These are phyloP conservation scores for Camponotus fellah DNA, from an alignment of 2,888 invertebrate species.

Conservation along the genomic window DNA sequence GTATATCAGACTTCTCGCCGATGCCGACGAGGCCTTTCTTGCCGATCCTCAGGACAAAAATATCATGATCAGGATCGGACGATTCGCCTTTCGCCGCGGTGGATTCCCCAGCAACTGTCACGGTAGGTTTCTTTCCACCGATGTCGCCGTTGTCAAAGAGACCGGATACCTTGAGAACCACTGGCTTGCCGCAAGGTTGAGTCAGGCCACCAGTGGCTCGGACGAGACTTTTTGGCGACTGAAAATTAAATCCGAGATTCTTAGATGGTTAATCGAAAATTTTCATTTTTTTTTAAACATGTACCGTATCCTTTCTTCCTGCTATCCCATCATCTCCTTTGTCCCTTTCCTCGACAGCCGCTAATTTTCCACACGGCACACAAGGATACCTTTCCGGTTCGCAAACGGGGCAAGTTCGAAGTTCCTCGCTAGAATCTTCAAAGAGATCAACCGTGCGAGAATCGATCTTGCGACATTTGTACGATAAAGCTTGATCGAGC, in stretches of 20 bases:
- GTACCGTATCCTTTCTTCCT: background rate
- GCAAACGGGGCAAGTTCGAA: slow-evolving; percentile 66
- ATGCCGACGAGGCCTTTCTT: slow-evolving; percentile 90
- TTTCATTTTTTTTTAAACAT: background rate
- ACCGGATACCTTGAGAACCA: slow-evolving; percentile 83
- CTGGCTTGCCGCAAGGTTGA: slow-evolving; percentile 77
- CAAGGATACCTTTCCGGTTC: slow-evolving; percentile 65
- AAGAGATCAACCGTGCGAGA: slow-evolving; percentile 65
- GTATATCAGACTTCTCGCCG: slow-evolving; percentile 90
- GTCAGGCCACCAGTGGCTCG: slow-evolving; percentile 49
- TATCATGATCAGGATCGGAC: slow-evolving; percentile 90
- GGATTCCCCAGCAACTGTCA: slow-evolving; percentile 74
- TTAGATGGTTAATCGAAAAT: background rate
- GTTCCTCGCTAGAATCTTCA: slow-evolving; percentile 61
- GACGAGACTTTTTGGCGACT: slow-evolving; percentile 30
- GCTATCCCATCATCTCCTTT: background rate
- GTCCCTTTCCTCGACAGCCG: background rate
- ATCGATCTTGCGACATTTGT: slow-evolving; percentile 77
- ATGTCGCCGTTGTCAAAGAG: slow-evolving; percentile 71
- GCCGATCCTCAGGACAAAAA: slow-evolving; percentile 91
- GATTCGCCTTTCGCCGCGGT: slow-evolving; percentile 48
- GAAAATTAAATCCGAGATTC: slow-evolving; percentile 22
- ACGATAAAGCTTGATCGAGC: slow-evolving; percentile 66
- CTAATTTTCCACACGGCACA: slow-evolving; percentile 66
- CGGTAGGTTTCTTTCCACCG: slow-evolving; percentile 72